phyloP scores from a whole-genome alignment of 2,888 invertebrate genomes.

The Apotomis betuletana region DNA sequence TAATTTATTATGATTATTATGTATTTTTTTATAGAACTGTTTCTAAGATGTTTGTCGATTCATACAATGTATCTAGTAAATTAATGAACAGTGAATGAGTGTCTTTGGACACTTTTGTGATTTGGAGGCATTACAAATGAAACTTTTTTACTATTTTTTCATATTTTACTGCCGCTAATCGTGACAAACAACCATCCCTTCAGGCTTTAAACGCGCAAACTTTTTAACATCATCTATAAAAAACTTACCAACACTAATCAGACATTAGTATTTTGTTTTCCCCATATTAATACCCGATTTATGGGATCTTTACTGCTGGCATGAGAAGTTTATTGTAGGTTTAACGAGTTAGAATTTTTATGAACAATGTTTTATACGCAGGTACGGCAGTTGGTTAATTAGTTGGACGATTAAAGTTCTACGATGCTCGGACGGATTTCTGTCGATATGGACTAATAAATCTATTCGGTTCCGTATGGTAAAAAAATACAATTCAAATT shows the following conservation, averaged over 20 bases:
- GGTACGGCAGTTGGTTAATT: slow-evolving; percentile 69
- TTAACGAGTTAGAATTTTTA: slow-evolving; percentile 70
- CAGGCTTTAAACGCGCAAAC: slow-evolving; percentile 39
- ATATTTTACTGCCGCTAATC: slow-evolving; percentile 22
- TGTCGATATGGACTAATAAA: slow-evolving; percentile 18
- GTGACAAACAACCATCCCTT: slow-evolving; percentile 33
- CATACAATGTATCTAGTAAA: too few relatives aligned
- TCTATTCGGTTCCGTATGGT: slow-evolving; percentile 29
- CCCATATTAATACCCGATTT: slow-evolving; percentile 68
- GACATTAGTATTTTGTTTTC: slow-evolving; percentile 48
- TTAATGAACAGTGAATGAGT: too few relatives aligned
- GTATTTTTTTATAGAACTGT: background rate
- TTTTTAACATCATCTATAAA: slow-evolving; percentile 50
- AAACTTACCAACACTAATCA: slow-evolving; percentile 45
- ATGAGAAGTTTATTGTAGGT: slow-evolving; percentile 63
- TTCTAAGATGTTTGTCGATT: background rate
- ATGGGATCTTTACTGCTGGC: slow-evolving; percentile 59
- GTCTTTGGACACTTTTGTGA: too few relatives aligned
- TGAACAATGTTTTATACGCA: slow-evolving; percentile 63
- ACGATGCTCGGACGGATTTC: slow-evolving; percentile 22
- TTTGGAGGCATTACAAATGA: background rate
- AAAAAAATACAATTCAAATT: too few relatives aligned
- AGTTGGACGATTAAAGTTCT: slow-evolving; percentile 61
- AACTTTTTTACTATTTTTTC: slow-evolving; percentile 3
- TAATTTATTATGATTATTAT: background rate